Percentiles rank a stretch among this genome's conserved stretches.
These are phyloP conservation scores for Celastrina argiolus DNA, from an alignment of 2,888 invertebrate species.

Conservation along the genomic window DNA sequence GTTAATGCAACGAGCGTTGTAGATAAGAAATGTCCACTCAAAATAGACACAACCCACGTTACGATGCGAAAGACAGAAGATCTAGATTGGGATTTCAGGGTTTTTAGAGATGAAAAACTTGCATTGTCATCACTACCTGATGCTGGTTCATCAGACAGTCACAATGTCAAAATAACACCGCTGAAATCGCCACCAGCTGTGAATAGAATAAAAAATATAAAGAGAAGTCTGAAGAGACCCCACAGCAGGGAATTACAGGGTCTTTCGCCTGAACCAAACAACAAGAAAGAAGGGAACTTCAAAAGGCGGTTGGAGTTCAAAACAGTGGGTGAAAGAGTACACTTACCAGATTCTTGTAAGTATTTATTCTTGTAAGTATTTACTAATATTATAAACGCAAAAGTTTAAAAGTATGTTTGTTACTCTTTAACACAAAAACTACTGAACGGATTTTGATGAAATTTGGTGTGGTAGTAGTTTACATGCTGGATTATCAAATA, in stretches of 20 bases:
- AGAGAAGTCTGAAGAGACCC: constrained; percentile 60
- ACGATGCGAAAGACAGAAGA: constrained; percentile 5
- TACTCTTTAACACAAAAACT: too few species aligned
- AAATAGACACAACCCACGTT: not conserved
- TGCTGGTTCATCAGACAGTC: constrained; percentile 2
- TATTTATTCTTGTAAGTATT: too few species aligned
- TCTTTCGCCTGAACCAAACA: constrained; percentile 42
- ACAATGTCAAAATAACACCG: not conserved
- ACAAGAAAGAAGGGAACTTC: constrained; percentile 43
- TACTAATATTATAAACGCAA: too few species aligned
- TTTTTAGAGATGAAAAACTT: constrained; percentile 4
- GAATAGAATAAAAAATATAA: constrained; percentile 51
- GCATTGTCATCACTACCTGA: not conserved
- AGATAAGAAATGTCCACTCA: not conserved
- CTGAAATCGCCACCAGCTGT: not conserved
- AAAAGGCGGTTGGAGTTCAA: constrained; percentile 47
- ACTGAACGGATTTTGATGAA: too few species aligned
- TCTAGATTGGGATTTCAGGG: not conserved
- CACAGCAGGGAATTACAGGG: constrained; percentile 62
- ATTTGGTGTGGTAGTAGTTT: too few species aligned
- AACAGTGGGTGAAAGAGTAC: constrained; percentile 38
- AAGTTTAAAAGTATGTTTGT: too few species aligned
- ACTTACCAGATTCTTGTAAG: constrained; percentile 51
- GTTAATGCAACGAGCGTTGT: not conserved
- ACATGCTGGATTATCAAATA: too few species aligned